Evolutionary conservation across 2,797 vertebrate species (phyloP), one percentile per base, ranked within the genome.

Genomic region (Scolopax rusticola): DNA sequence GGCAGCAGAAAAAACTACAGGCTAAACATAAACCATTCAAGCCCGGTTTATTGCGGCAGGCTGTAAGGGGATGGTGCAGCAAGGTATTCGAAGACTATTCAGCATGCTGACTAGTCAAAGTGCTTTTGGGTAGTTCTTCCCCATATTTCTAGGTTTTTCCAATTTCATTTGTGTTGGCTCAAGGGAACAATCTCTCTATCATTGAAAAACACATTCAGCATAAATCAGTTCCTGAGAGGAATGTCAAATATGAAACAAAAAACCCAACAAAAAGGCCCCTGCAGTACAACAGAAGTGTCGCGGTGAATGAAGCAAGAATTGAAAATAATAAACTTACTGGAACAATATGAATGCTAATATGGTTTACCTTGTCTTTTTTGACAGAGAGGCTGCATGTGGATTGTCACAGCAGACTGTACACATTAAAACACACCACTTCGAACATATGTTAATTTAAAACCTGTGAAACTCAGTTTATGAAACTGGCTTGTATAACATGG

Each of bases 111-210:
- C 33, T 89, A 97, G 93, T 97, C 95, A 97, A 93, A 96, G 94
- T 95, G 96, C 92, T 96, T 97, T 92, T 91, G 83, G 89, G 85
- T 92, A 97, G 83, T 95, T 96, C 95, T 80, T 96, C 71, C 74
- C 86, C 41, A 43, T 64, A 94, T 96, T 95, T 96, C 91, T 71
- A 92, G 78, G 80, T 97, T 97, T 97, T 97, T 95, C 94, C 96
- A 87, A 95, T 98, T 98, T 97, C 95, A 97, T 98, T 98, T 96
- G 85, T 77, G 43, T 95, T 96, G 96, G 96, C 97, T 98, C 96
- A 91, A 90, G 91, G 89, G 95, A 97, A 89, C 89, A 94, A 96
- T 97, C 87, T 93, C 96, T 94, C 95, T 96, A 84, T 96, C 94
- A 96, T 2, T 75, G 90, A 75, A 95, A 98, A 98, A 91, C 95